Conservation (phyloP, 2,888 invertebrate species). For the Elysia crispata region DNA sequence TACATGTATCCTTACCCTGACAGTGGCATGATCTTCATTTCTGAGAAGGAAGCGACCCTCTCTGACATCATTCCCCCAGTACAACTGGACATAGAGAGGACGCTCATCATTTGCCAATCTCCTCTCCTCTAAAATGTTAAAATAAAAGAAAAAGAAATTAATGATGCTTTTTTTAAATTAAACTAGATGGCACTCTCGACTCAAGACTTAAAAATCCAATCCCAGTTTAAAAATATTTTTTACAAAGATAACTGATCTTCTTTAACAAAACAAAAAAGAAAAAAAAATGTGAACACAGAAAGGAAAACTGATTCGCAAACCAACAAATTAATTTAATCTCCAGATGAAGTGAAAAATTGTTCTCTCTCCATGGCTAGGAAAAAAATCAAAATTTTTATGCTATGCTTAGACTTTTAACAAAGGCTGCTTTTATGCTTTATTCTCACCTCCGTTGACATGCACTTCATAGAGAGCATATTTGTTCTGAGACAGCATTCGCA, state of each 20-base stretch:
- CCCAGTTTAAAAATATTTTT: too few species aligned
- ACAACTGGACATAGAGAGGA: conserved; percentile 96
- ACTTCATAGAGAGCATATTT: conserved; percentile 82
- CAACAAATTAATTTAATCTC: too few species aligned
- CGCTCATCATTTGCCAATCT: conserved; percentile 93
- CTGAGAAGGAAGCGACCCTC: conserved; percentile 97
- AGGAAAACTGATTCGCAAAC: too few species aligned
- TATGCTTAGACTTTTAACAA: background rate
- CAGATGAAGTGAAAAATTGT: background rate
- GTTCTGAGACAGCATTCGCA: conserved; percentile 89
- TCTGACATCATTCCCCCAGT: conserved; percentile 99
- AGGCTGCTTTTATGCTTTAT: background rate
- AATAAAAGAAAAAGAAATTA: conserved; percentile 14
- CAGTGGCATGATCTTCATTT: conserved; percentile 76
- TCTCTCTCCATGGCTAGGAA: background rate
- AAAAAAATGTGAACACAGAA: too few species aligned
- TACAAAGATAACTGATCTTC: too few species aligned
- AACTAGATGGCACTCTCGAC: too few species aligned
- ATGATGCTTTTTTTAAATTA: too few species aligned
- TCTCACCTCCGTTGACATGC: conserved; percentile 84
- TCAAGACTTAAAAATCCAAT: too few species aligned
- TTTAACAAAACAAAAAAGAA: too few species aligned
- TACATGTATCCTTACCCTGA: conserved; percentile 49
- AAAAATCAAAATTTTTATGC: background rate
- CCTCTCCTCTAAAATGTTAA: conserved; percentile 85